Conservation (phyloP, 1,140 invertebrate genomes). For the Scaptodrosophila lebanonensis region DNA sequence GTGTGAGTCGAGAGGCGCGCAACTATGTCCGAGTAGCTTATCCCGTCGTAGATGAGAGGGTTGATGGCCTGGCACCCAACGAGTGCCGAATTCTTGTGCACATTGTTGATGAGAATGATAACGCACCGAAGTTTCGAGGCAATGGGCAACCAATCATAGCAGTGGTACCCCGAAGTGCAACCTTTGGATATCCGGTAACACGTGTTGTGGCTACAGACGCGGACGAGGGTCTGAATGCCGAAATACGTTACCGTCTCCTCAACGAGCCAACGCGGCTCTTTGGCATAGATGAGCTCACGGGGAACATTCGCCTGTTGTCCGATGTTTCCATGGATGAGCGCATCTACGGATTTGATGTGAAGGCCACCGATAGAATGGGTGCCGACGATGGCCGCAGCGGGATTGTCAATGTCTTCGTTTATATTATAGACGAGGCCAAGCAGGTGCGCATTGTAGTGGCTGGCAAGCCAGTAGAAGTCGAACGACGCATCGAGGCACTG, state of each 20-base stretch:
- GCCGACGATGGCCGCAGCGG: slow-evolving; percentile 87
- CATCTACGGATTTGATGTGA: slow-evolving; percentile 91
- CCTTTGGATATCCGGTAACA: slow-evolving; percentile 88
- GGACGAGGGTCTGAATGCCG: slow-evolving; percentile 86
- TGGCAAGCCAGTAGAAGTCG: slow-evolving; percentile 85
- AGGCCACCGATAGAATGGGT: slow-evolving; percentile 87
- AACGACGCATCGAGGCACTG: slow-evolving; percentile 84
- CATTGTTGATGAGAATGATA: slow-evolving; percentile 89
- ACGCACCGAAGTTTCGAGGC: slow-evolving; percentile 85
- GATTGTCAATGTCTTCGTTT: slow-evolving; percentile 90
- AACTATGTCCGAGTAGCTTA: slow-evolving; percentile 85
- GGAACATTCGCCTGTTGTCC: slow-evolving; percentile 83
- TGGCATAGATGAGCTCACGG: slow-evolving; percentile 85
- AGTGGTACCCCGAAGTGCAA: slow-evolving; percentile 86
- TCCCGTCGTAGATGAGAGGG: slow-evolving; percentile 83
- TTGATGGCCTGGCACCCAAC: slow-evolving; percentile 81
- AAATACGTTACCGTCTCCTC: slow-evolving; percentile 88
- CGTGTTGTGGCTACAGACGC: slow-evolving; percentile 85
- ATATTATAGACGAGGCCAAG: slow-evolving; percentile 88
- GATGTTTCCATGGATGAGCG: slow-evolving; percentile 81
- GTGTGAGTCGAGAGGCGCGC: slow-evolving; percentile 67
- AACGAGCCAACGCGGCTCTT: slow-evolving; percentile 84
- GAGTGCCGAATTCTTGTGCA: slow-evolving; percentile 81
- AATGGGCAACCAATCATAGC: slow-evolving; percentile 86
- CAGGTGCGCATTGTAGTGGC: slow-evolving; percentile 88